Conservation (phyloP, 2,797 vertebrate genomes). For the Syndactyla subalaris region DNA sequence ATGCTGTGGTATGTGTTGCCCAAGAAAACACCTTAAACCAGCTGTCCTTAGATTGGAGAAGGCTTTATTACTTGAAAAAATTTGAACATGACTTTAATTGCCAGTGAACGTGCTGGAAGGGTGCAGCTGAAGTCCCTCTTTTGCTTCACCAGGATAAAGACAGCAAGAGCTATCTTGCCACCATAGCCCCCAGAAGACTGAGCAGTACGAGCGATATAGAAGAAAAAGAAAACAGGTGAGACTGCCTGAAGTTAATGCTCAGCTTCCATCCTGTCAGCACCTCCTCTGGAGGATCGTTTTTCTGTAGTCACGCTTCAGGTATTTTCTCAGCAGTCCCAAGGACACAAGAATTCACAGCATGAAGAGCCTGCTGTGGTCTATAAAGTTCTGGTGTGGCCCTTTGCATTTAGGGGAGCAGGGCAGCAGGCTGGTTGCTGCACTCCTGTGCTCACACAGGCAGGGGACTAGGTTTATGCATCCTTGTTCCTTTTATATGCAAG, state of each 20-base stretch:
- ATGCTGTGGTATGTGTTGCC: not conserved
- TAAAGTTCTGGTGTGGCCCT: not conserved
- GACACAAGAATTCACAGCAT: not conserved
- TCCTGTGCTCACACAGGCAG: not conserved
- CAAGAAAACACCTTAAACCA: not conserved
- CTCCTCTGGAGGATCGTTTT: not conserved
- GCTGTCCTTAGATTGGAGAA: not conserved
- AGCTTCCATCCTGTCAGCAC: not conserved
- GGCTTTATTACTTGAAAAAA: not conserved
- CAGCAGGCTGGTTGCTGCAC: not conserved
- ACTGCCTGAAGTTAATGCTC: not conserved
- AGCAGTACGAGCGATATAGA: constrained; percentile 70
- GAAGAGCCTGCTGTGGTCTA: not conserved
- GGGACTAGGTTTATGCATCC: not conserved
- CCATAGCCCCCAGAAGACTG: constrained; percentile 72
- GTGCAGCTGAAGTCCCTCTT: constrained; percentile 9
- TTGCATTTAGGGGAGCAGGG: not conserved
- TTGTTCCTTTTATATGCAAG: not conserved
- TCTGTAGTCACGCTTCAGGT: not conserved
- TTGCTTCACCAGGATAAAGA: constrained; percentile 76
- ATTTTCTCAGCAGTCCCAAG: not conserved
- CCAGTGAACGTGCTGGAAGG: not conserved
- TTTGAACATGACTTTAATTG: not conserved
- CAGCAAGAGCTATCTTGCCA: constrained; percentile 73
- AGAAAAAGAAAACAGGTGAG: constrained; percentile 83